Evolutionary conservation across 2,888 invertebrate genomes (phyloP), one percentile per base, ranked within the genome.

Genomic region (Erebia ligea): DNA sequence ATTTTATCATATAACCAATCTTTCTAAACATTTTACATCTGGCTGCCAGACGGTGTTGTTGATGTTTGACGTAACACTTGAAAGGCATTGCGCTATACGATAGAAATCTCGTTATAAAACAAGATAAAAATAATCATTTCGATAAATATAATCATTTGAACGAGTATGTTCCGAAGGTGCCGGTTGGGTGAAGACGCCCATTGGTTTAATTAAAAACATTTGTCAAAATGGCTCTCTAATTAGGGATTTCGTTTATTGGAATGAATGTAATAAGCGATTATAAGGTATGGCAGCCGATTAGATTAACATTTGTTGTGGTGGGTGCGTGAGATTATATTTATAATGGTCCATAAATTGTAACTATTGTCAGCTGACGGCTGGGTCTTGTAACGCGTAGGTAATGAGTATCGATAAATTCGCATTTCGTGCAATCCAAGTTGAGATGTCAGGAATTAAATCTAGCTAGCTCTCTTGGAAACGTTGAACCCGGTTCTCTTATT

Each of bases 401-500:
- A 68, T 67, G 66, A 54, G 54, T 17, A 50, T 54, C 62, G 62
- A 74, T 74, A 68, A 70, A 70, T 74, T 78, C 75, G 73, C 77
- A 77, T 79, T 80, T 80, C 78, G 82, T 81, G 81, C 80, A 80
- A 82, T 80, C 80, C 81, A 79, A 78, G 78, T 82, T 75, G 81
- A 81, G 62, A 62, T 62, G 85, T 85, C 79, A 80, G 78, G 85
- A 87, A 89, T 86, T 84, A 85, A 88, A 89, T 87, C 80, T 82
- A 78, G 82, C 80, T 82, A 78, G 82, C 81, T 81, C 84, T 81
- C 81, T 81, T 76, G 84, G 86, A 89, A 89, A 87, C 93, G 90
- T 90, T 92, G 93, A 92, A 92, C 93, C 89, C 92, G 81, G 84
- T 80, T 85, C 86, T 88, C 84, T 89, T 92, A 92, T 91, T 93